phyloP scores from a whole-genome alignment of 2,888 invertebrate genomes.

The Drosophila diplacantha region DNA sequence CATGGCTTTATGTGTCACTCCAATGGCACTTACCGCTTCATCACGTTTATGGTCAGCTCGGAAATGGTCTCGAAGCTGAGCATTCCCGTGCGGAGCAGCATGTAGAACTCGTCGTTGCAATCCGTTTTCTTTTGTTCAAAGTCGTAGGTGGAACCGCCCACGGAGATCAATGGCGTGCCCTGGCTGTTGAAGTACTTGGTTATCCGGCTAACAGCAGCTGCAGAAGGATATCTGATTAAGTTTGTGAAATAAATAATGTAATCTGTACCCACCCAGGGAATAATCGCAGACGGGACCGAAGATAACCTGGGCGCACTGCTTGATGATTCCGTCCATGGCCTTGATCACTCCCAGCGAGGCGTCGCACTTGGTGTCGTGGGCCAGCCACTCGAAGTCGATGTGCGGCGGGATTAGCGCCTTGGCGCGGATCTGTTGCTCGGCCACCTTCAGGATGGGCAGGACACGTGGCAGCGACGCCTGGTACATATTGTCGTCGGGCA shows the following conservation, averaged over 20 bases:
- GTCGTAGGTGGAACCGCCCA: conserved; percentile 89
- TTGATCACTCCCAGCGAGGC: conserved; percentile 85
- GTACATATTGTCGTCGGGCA: conserved; percentile 81
- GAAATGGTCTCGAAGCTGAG: conserved; percentile 86
- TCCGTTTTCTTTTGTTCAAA: conserved; percentile 85
- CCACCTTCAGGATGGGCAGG: conserved; percentile 81
- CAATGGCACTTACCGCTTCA: conserved; percentile 82
- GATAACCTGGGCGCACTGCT: conserved; percentile 86
- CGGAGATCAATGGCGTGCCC: conserved; percentile 87
- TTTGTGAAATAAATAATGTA: not conserved
- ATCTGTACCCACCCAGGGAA: conserved; percentile 83
- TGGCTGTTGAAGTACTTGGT: conserved; percentile 86
- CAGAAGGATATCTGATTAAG: not conserved
- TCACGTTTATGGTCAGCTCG: conserved; percentile 83
- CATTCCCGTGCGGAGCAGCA: conserved; percentile 86
- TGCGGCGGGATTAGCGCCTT: conserved; percentile 80
- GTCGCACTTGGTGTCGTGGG: conserved; percentile 86
- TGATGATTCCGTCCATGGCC: conserved; percentile 84
- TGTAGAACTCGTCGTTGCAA: conserved; percentile 87
- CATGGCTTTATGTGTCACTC: not conserved
- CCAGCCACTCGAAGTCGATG: conserved; percentile 81
- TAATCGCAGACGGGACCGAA: conserved; percentile 91
- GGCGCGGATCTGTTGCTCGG: conserved; percentile 80
- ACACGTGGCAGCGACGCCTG: conserved; percentile 82
- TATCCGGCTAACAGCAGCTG: conserved; percentile 89